These are phyloP conservation scores for Rutilus rutilus DNA, from an alignment of 2,113 vertebrate genomes.

Conservation along the genomic window DNA sequence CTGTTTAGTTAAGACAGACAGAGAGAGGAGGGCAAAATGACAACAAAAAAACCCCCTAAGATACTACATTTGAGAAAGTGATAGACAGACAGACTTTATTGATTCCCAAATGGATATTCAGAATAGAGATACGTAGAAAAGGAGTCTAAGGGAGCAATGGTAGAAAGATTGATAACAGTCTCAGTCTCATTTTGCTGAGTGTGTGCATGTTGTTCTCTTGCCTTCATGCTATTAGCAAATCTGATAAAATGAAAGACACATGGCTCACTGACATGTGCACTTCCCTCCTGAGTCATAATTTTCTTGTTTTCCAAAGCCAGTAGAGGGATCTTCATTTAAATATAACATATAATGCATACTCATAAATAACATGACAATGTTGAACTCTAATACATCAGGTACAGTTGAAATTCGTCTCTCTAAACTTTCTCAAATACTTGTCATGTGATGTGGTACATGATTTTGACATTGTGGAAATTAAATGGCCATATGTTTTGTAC, in stretches of 20 bases:
- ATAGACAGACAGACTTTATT: not conserved
- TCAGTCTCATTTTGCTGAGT: constrained; percentile 18
- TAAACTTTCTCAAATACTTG: not conserved
- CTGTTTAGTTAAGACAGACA: constrained; percentile 8
- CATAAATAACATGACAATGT: not conserved
- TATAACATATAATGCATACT: too few relatives aligned
- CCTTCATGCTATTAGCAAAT: constrained; percentile 6
- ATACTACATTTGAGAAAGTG: not conserved
- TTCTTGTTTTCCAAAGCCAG: not conserved
- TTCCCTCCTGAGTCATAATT: constrained; percentile 1
- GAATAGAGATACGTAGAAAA: constrained; percentile 3
- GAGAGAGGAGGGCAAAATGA: not conserved
- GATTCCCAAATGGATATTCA: not conserved
- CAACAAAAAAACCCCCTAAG: not conserved
- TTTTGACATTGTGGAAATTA: not conserved
- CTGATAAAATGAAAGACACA: constrained; percentile 17
- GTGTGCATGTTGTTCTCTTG: constrained; percentile 32
- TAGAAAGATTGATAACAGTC: not conserved
- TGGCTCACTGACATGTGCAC: not conserved
- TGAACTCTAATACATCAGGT: not conserved
- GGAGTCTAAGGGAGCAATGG: not conserved
- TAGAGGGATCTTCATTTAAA: not conserved
- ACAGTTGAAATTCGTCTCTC: not conserved
- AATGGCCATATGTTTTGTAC: not conserved
- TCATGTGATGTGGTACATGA: not conserved